phyloP scores from a whole-genome alignment of 2,797 vertebrate genomes.

The Helarctos malayanus region DNA sequence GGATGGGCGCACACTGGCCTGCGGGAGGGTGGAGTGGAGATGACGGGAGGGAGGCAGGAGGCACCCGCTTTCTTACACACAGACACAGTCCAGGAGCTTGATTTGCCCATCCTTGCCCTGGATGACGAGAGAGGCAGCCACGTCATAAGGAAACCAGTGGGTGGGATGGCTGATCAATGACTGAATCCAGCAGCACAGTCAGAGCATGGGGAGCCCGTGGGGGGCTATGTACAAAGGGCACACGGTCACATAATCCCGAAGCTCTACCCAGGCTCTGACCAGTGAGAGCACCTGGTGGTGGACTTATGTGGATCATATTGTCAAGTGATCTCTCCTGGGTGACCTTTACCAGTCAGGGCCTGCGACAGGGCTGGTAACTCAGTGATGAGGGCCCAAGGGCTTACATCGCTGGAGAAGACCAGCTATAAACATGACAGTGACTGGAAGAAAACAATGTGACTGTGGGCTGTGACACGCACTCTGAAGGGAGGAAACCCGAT shows the following conservation, averaged over 20 bases:
- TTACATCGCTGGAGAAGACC: fast-evolving
- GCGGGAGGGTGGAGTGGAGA: neutral
- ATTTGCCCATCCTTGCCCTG: neutral
- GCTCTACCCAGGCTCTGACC: neutral
- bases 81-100: neutral
- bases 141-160: neutral
- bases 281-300: neutral
- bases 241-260: fast-evolving
- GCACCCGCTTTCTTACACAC: neutral
- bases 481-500: no score
- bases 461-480: neutral
- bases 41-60: neutral
- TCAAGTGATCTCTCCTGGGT: neutral
- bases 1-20: no score
- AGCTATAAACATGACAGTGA: neutral
- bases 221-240: neutral
- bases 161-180: no score
- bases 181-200: neutral
- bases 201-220: neutral
- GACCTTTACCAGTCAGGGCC: no score
- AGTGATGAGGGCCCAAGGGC: neutral
- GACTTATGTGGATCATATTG: neutral
- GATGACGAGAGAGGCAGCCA: neutral
- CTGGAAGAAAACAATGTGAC: neutral
- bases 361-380: neutral